Conservation (phyloP, 2,888 invertebrate species). For the Sphinx pinastri region DNA sequence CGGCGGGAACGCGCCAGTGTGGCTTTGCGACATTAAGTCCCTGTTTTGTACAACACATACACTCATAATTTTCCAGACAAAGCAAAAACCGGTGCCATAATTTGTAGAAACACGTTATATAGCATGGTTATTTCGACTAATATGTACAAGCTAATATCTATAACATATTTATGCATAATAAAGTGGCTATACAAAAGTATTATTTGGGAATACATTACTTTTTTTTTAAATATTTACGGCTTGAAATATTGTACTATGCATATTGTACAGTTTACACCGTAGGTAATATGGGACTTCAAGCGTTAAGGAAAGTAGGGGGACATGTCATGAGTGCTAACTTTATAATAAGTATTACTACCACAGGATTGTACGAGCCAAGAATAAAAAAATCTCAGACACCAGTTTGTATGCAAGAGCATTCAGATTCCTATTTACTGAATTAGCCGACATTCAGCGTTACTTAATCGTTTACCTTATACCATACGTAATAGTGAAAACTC, state of each 20-base stretch:
- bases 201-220: background rate
- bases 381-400: too few species aligned
- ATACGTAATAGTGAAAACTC: constrained; percentile 42
- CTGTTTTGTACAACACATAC: constrained; percentile 50
- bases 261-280: background rate
- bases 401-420: too few species aligned
- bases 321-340: too few species aligned
- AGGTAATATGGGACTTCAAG: too few species aligned
- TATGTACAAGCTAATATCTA: background rate
- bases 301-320: too few species aligned
- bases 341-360: too few species aligned
- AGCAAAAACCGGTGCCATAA: background rate
- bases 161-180: background rate
- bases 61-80: background rate
- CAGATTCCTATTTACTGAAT: too few species aligned
- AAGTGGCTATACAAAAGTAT: background rate
- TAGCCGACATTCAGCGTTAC: too few species aligned
- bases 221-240: background rate
- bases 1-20: constrained; percentile 74
- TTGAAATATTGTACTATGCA: background rate
- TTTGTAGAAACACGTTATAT: background rate
- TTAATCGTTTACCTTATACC: background rate
- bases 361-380: too few species aligned
- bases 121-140: background rate
- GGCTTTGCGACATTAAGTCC: constrained; percentile 79